A percentile compares a stretch with the other conserved stretches of the same genome.
phyloP scores from a whole-genome alignment of 2,888 invertebrate genomes.

The Eupithecia dodoneata region DNA sequence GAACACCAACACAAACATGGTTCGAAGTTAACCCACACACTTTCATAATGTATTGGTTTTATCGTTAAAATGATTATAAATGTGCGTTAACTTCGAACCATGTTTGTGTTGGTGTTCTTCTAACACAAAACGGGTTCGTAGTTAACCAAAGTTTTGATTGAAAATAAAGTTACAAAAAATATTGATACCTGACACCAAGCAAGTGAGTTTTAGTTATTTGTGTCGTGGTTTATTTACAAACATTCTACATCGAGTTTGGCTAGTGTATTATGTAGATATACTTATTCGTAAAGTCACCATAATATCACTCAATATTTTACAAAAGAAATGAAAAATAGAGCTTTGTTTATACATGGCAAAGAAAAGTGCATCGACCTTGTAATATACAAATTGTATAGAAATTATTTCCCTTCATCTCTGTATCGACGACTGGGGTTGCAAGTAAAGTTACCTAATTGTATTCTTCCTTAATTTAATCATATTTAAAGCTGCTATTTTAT shows the following conservation, averaged over 20 bases:
- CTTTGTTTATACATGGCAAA: conserved; percentile 23
- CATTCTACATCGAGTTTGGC: no score
- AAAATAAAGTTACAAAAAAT: no score
- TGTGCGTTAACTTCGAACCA: no score
- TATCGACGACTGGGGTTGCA: conserved; percentile 11
- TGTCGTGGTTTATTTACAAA: no score
- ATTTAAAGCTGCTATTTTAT: conserved; percentile 8
- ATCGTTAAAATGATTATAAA: no score
- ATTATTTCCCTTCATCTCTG: conserved; percentile 18
- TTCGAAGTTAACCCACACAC: background rate
- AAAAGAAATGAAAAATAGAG: conserved; percentile 3
- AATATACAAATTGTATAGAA: conserved; percentile 18
- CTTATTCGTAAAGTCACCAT: background rate
- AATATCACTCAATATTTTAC: background rate
- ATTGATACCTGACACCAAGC: no score
- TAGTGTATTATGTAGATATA: no score
- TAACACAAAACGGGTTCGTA: no score
- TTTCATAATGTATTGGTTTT: background rate
- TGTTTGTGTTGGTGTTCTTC: no score
- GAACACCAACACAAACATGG: background rate
- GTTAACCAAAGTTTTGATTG: no score
- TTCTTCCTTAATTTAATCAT: background rate
- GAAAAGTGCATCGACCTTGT: conserved; percentile 1
- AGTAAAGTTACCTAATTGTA: background rate
- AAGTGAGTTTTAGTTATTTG: no score